Base-by-base conservation (phyloP, 2,888 invertebrate genomes). In the Dryobota labecula region DNA sequence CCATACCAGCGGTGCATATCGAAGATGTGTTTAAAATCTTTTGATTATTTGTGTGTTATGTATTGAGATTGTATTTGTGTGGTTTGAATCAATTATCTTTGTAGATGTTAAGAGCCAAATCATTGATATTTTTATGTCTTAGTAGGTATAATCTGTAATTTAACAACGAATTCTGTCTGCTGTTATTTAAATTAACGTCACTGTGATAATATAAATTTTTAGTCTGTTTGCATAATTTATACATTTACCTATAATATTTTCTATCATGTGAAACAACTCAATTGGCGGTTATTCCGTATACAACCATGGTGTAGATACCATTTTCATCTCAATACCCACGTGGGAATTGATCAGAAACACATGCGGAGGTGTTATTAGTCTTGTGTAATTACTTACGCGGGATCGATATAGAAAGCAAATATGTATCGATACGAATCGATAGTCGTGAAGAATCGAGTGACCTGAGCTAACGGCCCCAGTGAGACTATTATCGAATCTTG, bases 1-100 rank as follows among this genome's bases (percentile, higher is more conserved):
- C 96, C 96, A 94, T 94, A 95, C 96, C 96, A 96, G 96, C 91
- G 96, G 96, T 96, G 96, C 95, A 96, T 96, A 96, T 95, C 96
- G 92, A 88, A 88, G 88, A 89, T 87, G 88, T 91, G 91, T 93
- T 87, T 87, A 81, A 84, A 84, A 86, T 82, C 78, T 86, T 85
- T 85, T 84, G 84, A 87, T 88, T 89, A 89, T 84, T 87, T 85
- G 90, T 92, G 91, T 92, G 72, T 80, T 80, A 86, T 88, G 90
- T 86, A 75, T 65, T 82, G 72, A 74, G 41, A 63, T 53, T 80
- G 80, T 80, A 62, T 63, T 67, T 61, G 83, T 80, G 83, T 68
- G 69, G 15, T 58, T 54, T 65, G 62, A 36, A 62, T 69, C 8
- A 51, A 33, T 60, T 41, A 9, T 27, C 43, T 53, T 41, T 11